Evolutionary conservation across 2,113 vertebrate genomes (phyloP).

Genomic region (Motacilla alba): DNA sequence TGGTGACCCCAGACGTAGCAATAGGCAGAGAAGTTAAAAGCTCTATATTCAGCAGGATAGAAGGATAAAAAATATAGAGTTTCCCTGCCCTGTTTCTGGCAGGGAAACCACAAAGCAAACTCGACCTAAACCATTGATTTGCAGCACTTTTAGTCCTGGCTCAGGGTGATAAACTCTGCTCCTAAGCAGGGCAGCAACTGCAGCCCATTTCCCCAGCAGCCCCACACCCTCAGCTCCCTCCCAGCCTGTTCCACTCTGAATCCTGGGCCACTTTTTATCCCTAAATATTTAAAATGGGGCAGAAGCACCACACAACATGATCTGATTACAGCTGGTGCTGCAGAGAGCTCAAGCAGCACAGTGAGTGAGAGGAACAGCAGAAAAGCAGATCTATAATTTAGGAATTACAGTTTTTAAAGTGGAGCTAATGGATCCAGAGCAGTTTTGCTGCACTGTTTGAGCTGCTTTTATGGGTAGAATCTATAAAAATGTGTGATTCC

Average conservation of each 20-base stretch:
- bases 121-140: neutral
- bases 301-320: neutral
- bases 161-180: neutral
- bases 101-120: neutral
- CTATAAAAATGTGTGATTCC: neutral
- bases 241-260: neutral
- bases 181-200: neutral
- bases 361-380: neutral
- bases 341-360: neutral
- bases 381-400: conserved; percentile 25
- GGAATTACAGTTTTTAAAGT: neutral
- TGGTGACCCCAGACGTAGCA: too few relatives aligned
- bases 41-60: too few relatives aligned
- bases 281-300: neutral
- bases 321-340: neutral
- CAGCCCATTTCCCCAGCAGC: neutral
- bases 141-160: neutral
- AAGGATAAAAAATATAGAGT: too few relatives aligned
- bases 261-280: neutral
- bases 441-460: conserved; percentile 22
- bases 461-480: conserved; percentile 9
- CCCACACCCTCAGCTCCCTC: neutral
- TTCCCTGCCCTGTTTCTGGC: neutral
- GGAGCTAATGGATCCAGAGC: conserved; percentile 27
- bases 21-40: too few relatives aligned